Base-by-base conservation (phyloP, 2,888 invertebrate species). In the Hololepta plana region DNA sequence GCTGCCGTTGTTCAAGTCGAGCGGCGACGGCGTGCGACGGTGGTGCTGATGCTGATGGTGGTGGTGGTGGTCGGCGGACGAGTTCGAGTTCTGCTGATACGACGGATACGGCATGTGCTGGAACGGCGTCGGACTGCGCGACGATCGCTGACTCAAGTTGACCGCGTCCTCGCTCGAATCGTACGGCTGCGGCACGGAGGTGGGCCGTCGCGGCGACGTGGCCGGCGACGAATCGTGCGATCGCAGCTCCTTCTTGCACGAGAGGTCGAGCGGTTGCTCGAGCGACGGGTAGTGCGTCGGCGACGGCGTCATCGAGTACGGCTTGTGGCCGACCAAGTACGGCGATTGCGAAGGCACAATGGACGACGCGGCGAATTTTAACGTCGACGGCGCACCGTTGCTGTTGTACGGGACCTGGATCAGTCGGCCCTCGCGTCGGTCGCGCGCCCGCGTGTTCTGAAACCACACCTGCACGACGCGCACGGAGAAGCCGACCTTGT, bases 391-490 rank as follows among this genome's bases (percentile, higher is more conserved):
- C n/a, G n/a, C n/a, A n/a, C n/a, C n/a, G n/a, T n/a, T n/a, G n/a
- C n/a, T 54, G 32, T 49, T 51, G 37, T 52, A 56, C 20, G 58
- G 56, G 23, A 57, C 53, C 34, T 56, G 55, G 31, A 62, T 56
- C 23, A 62, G 42, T 23, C 62, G 47, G 4, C 65, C 66, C 45
- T 72, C 72, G 26, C 85, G 67, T 23, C 88, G 68, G 45, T 87
- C 87, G 27, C 88, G 66, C 1, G 91, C 91, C 35, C 91, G 67
- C 36, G 84, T 85, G 52, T 93, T 93, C 59, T 93, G 93, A 51
- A 93, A 93, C 91, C 93, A 93, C 4, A 91, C 93, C 61, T 91
- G 77, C 3, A 82, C 80, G 2, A 84, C 82, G 30, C 84, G 61
- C 20, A 76, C 72, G 29, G 75, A 76, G 40, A 76, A 71, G 27